Evolutionary conservation across 2,797 vertebrate species (phyloP), one percentile per base, ranked within the genome.

Genomic region (Onychomys leucogaster): DNA sequence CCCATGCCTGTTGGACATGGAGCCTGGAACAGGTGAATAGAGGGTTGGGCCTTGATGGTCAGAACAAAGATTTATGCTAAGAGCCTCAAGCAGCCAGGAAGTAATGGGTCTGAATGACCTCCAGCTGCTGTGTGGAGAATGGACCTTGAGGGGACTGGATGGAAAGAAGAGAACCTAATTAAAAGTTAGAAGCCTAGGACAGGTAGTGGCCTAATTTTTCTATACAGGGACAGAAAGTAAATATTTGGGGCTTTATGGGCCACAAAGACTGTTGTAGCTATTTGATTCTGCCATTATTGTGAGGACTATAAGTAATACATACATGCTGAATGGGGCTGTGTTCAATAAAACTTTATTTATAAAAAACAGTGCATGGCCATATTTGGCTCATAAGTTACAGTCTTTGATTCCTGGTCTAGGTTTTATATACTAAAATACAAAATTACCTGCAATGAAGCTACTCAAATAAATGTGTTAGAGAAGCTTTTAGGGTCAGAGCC

Each of bases 341-440:
- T 65, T 43, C 57, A 89, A 80, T 63, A 80, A 73, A 94, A 57
- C 69, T 67, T 77, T 67, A n/a, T 25, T 82, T 63, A 78, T 63
- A 82, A 57, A 65, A 89, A 19, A 29, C 49, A 21, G 75, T 25
- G 3, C 2, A 27, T 61, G 34, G 71, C 13, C 4, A 11, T 2
- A 41, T 23, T 43, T 23, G 27, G 43, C 61, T 83, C 59, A 23
- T 13, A 46, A 67, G 32, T 59, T 32, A 16, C 25, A 29, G 19
- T 61, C 46, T 12, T 73, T 17, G 41, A 43, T 29, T 14, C 6
- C n/a, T 73, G n/a, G 19, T 69, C 25, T 73, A 80, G 17, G 25
- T 25, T 27, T 32, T 65, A 34, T 57, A 71, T 46, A 32, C 6
- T 52, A 61, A 90, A 19, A 11, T 29, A 49, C 21, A 41, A 52